Evolutionary conservation across 2,888 invertebrate genomes (phyloP), one percentile per base, ranked within the genome.

Genomic region (Muschampia plurimacula): DNA sequence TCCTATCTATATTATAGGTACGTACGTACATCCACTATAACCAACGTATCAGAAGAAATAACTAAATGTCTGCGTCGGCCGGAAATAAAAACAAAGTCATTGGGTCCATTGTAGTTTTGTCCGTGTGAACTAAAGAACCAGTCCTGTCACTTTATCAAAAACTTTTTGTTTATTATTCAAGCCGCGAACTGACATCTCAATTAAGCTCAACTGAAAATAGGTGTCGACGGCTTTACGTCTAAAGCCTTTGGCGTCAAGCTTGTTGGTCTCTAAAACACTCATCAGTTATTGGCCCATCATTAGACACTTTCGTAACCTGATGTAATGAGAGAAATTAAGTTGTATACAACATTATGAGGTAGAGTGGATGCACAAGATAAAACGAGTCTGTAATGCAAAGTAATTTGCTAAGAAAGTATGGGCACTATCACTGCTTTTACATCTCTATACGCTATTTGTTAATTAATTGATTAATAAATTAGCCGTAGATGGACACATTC

Each of bases 381-480:
- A 72, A 72, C 67, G 10, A 63, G 67, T 67, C 49, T 67, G 72
- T 72, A 67, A 72, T 72, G 67, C 72, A 67, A 72, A 72, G 67
- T 72, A 72, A 72, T 72, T 67, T 67, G 41, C 55, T 32, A 44
- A 55, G 55, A 67, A 72, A 62, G 67, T 72, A 67, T 63, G 49
- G 22, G 12, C 52, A 28, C 72, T 72, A 72, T 72, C 72, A 41
- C 39, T 39, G 13, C 15, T 64, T 32, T 49, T 39, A 73, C 72
- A 64, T 73, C 72, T 73, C 68, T 68, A 73, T 73, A 57, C 64
- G 72, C 64, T 69, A 67, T 67, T 72, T 63, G 64, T 22, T 22
- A 22, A 22, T 72, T 68, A 72, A 72, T 72, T 73, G 68, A 73
- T 73, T 73, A 73, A 68, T 73, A 73, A 69, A 77, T 69, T 64